Evolutionary conservation across 2,113 vertebrate species (phyloP), one percentile per base, ranked within the genome.

Genomic region (Hippocampus zosterae): DNA sequence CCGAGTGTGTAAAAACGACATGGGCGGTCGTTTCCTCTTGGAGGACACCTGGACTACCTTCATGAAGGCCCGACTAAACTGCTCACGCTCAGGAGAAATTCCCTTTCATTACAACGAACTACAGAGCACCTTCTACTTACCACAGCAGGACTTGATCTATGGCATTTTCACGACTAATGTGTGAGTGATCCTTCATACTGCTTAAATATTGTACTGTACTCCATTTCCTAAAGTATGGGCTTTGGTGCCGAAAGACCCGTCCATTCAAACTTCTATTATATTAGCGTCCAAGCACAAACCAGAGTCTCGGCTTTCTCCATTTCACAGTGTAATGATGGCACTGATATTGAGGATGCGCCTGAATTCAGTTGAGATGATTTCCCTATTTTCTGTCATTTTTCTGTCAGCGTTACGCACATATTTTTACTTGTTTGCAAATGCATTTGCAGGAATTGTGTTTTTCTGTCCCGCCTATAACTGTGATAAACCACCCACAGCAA

Each of bases 31-130:
- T 0, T 98, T 98, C 29, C 92, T 98, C 18, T 73, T 98, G 73
- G 97, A 98, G 71, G 96, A 98, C 82, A 98, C 96, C 0, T 98
- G 97, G 96, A 98, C 97, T 72, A 98, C 97, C 0, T 98, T 98
- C 85, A 98, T 97, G 95, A 98, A 98, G 88, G 95, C 96, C 8
- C 92, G 97, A 0, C 88, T 98, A 46, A 98, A 98, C 92, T 98
- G 97, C 80, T 98, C 96, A 9, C 94, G 94, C 23, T 94, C 96
- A 0, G 96, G 96, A 18, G 96, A 98, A 82, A 94, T 96, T 68
- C 96, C 96, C 0, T 98, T 98, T 84, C 95, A 96, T 84, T 98
- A 96, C 88, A 91, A 96, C 8, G 96, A 98, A 83, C 92, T 98
- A 72, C 96, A 97, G 90, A 94, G 94, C 84, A 97, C 96, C 8